Evolutionary conservation across 2,113 vertebrate species (phyloP).

Genomic region (Oostethus manadensis): DNA sequence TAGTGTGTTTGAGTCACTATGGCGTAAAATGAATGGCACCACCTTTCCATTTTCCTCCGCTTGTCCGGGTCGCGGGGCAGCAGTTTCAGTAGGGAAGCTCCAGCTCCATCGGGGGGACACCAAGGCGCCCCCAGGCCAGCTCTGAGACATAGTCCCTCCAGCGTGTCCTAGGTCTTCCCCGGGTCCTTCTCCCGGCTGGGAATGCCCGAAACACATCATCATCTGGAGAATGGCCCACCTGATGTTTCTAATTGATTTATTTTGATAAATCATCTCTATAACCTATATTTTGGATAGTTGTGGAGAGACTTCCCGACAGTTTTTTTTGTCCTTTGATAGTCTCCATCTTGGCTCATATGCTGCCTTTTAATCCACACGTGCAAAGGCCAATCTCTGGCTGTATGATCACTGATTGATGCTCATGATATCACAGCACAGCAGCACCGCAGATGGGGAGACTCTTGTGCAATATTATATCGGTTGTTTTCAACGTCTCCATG

Average conservation of each 20-base stretch:
- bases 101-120: too few species aligned
- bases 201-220: too few species aligned
- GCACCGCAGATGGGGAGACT: background rate
- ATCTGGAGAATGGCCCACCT: background rate
- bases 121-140: too few species aligned
- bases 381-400: background rate
- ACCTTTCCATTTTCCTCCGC: too few species aligned
- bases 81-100: too few species aligned
- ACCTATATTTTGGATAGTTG: background rate
- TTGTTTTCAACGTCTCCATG: conserved; percentile 3
- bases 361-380: conserved; percentile 10
- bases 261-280: background rate
- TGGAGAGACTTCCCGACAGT: background rate
- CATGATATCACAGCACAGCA: conserved; percentile 9
- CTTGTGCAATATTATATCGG: conserved; percentile 8
- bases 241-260: background rate
- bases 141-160: too few species aligned
- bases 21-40: background rate
- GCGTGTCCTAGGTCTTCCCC: too few species aligned
- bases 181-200: too few species aligned
- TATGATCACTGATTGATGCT: conserved; percentile 5
- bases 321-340: background rate
- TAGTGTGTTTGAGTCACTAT: background rate
- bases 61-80: too few species aligned
- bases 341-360: background rate